A percentile compares a stretch with the other conserved stretches of the same genome.
Evolutionary conservation across 2,888 invertebrate genomes (phyloP).

Genomic region (Emesis castigata): DNA sequence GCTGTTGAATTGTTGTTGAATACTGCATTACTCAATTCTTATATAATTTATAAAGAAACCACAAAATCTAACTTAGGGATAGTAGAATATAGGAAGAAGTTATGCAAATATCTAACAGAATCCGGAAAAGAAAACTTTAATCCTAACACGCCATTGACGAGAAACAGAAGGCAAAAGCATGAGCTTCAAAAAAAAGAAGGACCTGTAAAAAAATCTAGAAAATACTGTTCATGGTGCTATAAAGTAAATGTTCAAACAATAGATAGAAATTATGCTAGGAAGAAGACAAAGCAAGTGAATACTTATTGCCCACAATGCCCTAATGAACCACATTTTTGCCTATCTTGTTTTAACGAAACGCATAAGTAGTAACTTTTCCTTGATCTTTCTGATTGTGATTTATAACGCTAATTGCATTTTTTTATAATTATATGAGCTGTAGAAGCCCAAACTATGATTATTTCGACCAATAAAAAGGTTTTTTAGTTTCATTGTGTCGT

Average conservation of each 20-base stretch:
- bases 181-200: slow-evolving; percentile 16
- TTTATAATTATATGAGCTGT: slow-evolving; percentile 17
- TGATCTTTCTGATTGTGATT: slow-evolving; percentile 11
- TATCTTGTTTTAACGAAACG: slow-evolving; percentile 54
- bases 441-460: slow-evolving; percentile 30
- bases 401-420: slow-evolving; percentile 14
- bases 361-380: slow-evolving; percentile 35
- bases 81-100: slow-evolving; percentile 50
- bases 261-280: slow-evolving; percentile 23
- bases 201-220: slow-evolving; percentile 22
- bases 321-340: slow-evolving; percentile 57
- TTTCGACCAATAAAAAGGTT: slow-evolving; percentile 24
- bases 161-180: slow-evolving; percentile 18
- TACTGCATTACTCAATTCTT: slow-evolving; percentile 57
- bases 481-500: slow-evolving; percentile 27
- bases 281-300: slow-evolving; percentile 19
- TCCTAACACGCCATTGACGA: slow-evolving; percentile 19
- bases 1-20: slow-evolving; percentile 54
- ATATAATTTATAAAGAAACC: slow-evolving; percentile 56
- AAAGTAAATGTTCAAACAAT: slow-evolving; percentile 20
- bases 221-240: slow-evolving; percentile 15
- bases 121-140: slow-evolving; percentile 54
- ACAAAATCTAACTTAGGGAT: slow-evolving; percentile 53
- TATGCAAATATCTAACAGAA: slow-evolving; percentile 34
- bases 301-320: slow-evolving; percentile 61